Percentiles rank a stretch among this genome's conserved stretches.
Conservation (phyloP, 2,888 invertebrate genomes). For the Acronicta alni region DNA sequence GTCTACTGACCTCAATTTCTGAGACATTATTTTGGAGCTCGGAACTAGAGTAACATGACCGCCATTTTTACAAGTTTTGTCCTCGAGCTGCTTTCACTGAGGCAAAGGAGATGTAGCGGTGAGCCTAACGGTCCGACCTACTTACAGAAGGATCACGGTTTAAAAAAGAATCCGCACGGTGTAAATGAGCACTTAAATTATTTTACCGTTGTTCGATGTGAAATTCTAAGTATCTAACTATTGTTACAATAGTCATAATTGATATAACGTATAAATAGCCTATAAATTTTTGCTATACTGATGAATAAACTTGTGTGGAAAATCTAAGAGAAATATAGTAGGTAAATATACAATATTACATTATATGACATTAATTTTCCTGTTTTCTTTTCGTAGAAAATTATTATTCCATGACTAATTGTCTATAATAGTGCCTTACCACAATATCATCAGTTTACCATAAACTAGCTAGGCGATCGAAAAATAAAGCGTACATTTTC, state of each 20-base stretch:
- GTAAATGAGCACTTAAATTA: constrained; percentile 37
- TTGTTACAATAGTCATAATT: background rate
- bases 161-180: constrained; percentile 31
- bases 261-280: background rate
- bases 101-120: constrained; percentile 51
- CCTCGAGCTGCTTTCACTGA: constrained; percentile 48
- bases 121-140: constrained; percentile 62
- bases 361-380: constrained; percentile 8
- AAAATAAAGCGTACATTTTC: constrained; percentile 15
- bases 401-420: background rate
- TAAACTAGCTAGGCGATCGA: constrained; percentile 1
- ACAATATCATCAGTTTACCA: background rate
- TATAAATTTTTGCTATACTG: background rate
- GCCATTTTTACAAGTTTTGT: constrained; percentile 28
- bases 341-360: too few species aligned
- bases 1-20: constrained; percentile 36
- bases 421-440: too few species aligned
- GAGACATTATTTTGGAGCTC: constrained; percentile 29
- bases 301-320: background rate
- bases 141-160: constrained; percentile 57
- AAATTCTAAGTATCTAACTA: background rate
- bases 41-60: constrained; percentile 31
- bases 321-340: background rate
- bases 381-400: constrained; percentile 6
- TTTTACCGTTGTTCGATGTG: constrained; percentile 41